Base-by-base conservation (phyloP, 1,140 invertebrate genomes). In the Pogonomyrmex barbatus region DNA sequence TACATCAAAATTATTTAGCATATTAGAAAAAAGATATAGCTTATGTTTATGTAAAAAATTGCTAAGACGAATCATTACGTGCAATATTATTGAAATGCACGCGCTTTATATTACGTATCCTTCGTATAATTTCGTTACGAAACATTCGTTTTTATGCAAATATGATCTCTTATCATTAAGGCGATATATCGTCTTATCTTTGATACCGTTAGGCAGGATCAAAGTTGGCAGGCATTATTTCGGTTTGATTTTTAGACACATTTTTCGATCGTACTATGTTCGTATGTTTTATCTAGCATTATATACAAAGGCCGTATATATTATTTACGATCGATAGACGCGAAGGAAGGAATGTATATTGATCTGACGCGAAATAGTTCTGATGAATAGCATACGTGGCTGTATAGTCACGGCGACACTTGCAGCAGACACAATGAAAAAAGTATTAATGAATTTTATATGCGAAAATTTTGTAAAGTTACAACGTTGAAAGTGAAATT, bases 201-300 rank as follows among this genome's bases (percentile, higher is more conserved):
- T n/a, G 30, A 12, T 89, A 83, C 60, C 63, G 79, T 89, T 89
- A 89, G 6, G 12, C 62, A 50, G 10, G 58, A 87, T 87, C 70
- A 78, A 36, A 82, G 54, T 60, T 62, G 50, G 70, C 36, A 24
- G 70, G 75, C 56, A 63, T 85, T 75, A 65, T 58, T 85, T 86
- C 45, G 52, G 56, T 71, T 56, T 58, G 70, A 76, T 62, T 86
- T 68, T 75, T 52, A 86, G 56, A 68, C 65, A 78, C 50, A 10
- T 73, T 73, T 54, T 62, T 86, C 75, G 81, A 17, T 24, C 30
- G 10, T 2, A 5, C 50, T 12, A 36, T 54, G 47, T 62, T 68
- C 6, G 14, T 73, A 42, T 30, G 42, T 75, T 65, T 30, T 9
- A 62, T 33, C 4, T 58, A 8, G 12, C 10, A 17, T 33, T 45